Base-by-base conservation (phyloP, 2,888 invertebrate species). In the Andrena trimmerana region DNA sequence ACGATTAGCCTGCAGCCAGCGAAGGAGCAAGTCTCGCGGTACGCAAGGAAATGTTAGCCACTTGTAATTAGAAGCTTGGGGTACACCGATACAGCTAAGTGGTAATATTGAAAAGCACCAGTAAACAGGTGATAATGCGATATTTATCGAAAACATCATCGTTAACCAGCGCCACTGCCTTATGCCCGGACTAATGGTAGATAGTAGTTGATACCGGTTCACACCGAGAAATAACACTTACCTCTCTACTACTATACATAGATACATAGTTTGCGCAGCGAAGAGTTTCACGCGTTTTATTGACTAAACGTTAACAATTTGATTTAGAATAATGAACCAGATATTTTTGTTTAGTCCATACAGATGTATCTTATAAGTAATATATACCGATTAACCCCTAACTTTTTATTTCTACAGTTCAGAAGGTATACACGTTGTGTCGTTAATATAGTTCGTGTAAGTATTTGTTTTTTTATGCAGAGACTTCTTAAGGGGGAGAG, bases 81-180 rank as follows among this genome's bases (percentile, higher is more conserved):
- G 7, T 7, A 16, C 36, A 24, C 16, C 54, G 54, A 57, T 68
- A 24, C 33, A 13, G 68, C 68, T 68, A 68, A 68, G 54, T 54
- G 33, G 33, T 5, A 16, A 68, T 33, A 68, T 68, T 57, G 33
- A 33, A 68, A 68, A 33, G 33, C 33, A 8, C 54, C 54, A 57
- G 33, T 68, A 57, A 68, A 68, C 54, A 54, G 24, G 68, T 68
- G 68, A 68, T 68, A 68, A 68, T 68, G 54, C 31, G 68, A 33
- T 54, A 36, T 31, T 20, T 24, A 54, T 13, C 68, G 68, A 50
- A 54, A 50, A 36, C 36, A 68, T 68, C 54, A 36, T 68, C 68
- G 54, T 50, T 52, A 54, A 68, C 42, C 36, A 52, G 24, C 68
- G 13, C 16, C 24, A 6, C 16, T 68, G 36, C 54, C 68, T 57